Conservation (phyloP, 2,797 vertebrate species). For the Gallinago solitaria region DNA sequence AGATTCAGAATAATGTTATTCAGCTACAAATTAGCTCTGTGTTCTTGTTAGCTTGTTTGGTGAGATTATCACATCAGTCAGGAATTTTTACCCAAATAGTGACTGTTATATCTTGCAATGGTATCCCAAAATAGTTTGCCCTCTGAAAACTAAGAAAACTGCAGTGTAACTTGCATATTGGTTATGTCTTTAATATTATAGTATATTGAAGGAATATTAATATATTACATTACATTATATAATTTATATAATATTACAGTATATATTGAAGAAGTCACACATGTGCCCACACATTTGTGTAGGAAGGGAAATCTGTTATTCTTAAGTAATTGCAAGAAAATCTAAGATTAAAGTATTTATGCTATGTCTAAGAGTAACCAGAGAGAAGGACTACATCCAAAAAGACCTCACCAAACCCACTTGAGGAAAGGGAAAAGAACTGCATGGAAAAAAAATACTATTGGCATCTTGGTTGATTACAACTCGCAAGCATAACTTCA, state of each 20-base stretch:
- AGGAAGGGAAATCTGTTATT: neutral
- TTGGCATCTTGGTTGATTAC: neutral
- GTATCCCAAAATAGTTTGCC: neutral
- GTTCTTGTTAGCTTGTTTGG: neutral
- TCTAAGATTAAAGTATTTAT: neutral
- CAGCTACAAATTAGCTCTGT: constrained; percentile 9
- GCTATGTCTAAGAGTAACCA: neutral
- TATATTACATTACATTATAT: neutral
- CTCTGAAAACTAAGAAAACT: neutral
- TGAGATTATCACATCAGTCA: neutral
- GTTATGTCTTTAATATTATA: neutral
- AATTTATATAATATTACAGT: neutral
- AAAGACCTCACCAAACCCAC: neutral
- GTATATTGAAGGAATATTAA: neutral
- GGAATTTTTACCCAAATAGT: constrained; percentile 4
- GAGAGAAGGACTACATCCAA: neutral
- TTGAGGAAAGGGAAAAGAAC: neutral
- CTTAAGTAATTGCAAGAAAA: neutral
- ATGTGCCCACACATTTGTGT: neutral
- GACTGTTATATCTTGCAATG: neutral
- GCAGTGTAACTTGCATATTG: neutral
- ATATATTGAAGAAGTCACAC: neutral
- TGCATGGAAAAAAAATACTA: neutral
- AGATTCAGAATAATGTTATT: neutral
- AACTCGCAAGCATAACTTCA: neutral